Evolutionary conservation across 2,888 invertebrate genomes (phyloP), one percentile per base, ranked within the genome.

Genomic region (Malacosoma neustria): DNA sequence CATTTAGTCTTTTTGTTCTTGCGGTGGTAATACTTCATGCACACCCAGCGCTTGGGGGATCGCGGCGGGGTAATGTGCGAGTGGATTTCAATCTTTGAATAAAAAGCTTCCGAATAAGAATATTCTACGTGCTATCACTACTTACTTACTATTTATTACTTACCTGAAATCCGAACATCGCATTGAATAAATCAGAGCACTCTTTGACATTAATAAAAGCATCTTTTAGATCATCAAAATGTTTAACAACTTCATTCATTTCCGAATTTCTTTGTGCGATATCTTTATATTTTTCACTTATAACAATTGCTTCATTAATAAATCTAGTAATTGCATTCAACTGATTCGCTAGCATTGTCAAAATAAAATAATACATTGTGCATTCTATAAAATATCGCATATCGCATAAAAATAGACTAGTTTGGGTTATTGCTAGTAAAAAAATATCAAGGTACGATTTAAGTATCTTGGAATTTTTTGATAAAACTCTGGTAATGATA

Each of bases 111-210:
- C n/a, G n/a, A n/a, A n/a, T n/a, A n/a, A n/a, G n/a, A n/a, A n/a
- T n/a, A n/a, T n/a, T n/a, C n/a, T n/a, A n/a, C n/a, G n/a, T n/a
- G n/a, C n/a, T n/a, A n/a, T n/a, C n/a, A n/a, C n/a, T n/a, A n/a
- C n/a, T n/a, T n/a, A n/a, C n/a, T n/a, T n/a, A n/a, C n/a, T n/a
- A n/a, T n/a, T n/a, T n/a, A n/a, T n/a, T n/a, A 38, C 37, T 36
- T 45, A 61, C 66, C 56, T 66, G 62, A 11, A 48, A 13, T 15
- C 54, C 51, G 34, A 63, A 65, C 14, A 60, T 50, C 2, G 36
- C 6, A 35, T 57, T 60, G 33, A 47, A 58, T 14, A 61, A 22
- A 14, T 51, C 47, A 6, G 55, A 51, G 36, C 45, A 54, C 13
- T 53, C 45, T n/a, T 49, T 48, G 7, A 61, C 40, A 37, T 48